Conservation (phyloP, 2,113 vertebrate genomes). For the Amphiprion ocellaris region DNA sequence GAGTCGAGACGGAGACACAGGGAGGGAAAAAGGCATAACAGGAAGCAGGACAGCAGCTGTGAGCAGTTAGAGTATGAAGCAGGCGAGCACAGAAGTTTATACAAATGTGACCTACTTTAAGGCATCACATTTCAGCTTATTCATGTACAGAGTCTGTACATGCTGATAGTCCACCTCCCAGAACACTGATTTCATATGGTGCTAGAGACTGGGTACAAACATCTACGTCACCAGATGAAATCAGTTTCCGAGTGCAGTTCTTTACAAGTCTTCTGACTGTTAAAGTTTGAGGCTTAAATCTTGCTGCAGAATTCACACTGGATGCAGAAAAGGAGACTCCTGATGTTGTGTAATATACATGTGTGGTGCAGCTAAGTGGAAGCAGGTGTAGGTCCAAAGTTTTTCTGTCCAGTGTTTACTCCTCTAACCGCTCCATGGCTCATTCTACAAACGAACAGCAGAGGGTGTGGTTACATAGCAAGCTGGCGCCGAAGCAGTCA, state of each 20-base stretch:
- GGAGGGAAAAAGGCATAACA: background rate
- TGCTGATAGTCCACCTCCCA: slow-evolving; percentile 76
- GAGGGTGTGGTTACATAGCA: slow-evolving; percentile 54
- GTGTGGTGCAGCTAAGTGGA: background rate
- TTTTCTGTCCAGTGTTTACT: slow-evolving; percentile 10
- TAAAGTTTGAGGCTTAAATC: slow-evolving; percentile 1
- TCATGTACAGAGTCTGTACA: slow-evolving; percentile 41
- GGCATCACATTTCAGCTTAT: slow-evolving; percentile 33
- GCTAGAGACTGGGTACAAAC: slow-evolving; percentile 83
- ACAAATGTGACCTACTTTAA: slow-evolving; percentile 57
- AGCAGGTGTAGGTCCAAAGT: slow-evolving; percentile 26
- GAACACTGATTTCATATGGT: slow-evolving; percentile 87
- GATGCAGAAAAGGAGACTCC: background rate
- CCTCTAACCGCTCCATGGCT: background rate
- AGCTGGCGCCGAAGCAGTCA: slow-evolving; percentile 13
- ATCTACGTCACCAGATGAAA: slow-evolving; percentile 86
- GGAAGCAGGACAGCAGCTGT: slow-evolving; percentile 55
- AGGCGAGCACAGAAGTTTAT: slow-evolving; percentile 24
- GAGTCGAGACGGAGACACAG: background rate
- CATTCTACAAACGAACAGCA: slow-evolving; percentile 54
- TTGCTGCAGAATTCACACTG: background rate
- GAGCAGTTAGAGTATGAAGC: slow-evolving; percentile 32
- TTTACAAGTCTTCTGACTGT: slow-evolving; percentile 16
- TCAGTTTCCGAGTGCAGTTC: slow-evolving; percentile 82
- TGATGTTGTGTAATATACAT: background rate